Conservation (phyloP, 2,113 vertebrate genomes). For the Pholis gunnellus region DNA sequence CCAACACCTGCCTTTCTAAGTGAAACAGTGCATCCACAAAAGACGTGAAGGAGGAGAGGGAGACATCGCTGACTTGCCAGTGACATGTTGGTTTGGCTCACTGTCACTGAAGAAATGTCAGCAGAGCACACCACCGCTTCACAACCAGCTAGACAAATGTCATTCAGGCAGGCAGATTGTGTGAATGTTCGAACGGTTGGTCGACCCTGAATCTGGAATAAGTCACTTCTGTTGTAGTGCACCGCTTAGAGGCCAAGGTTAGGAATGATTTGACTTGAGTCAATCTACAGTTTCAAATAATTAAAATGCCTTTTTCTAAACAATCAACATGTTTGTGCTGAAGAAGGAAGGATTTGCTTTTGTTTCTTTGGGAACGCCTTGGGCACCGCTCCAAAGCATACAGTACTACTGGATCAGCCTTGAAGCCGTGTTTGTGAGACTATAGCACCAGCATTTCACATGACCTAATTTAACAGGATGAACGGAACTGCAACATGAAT, state of each 20-base stretch:
- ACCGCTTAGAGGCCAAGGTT: conserved; percentile 39
- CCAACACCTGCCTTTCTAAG: conserved; percentile 75
- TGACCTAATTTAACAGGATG: background rate
- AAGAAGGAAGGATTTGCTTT: conserved; percentile 9
- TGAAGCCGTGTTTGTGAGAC: background rate
- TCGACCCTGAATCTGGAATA: conserved; percentile 58
- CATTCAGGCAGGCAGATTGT: conserved; percentile 23
- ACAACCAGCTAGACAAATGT: conserved; percentile 30
- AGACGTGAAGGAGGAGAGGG: conserved; percentile 51
- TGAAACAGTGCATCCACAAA: conserved; percentile 65
- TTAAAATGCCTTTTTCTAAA: conserved; percentile 32
- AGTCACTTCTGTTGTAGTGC: conserved; percentile 57
- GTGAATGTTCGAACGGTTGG: conserved; percentile 46
- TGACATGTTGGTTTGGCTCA: conserved; percentile 74
- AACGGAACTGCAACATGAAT: background rate
- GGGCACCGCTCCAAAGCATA: background rate
- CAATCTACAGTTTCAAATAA: conserved; percentile 42
- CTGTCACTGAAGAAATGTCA: conserved; percentile 79
- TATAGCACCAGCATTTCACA: background rate
- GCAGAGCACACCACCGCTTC: conserved; percentile 31
- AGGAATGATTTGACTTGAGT: conserved; percentile 9
- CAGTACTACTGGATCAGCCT: background rate
- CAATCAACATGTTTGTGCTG: conserved; percentile 8
- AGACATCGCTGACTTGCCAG: conserved; percentile 66
- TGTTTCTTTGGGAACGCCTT: background rate